Evolutionary conservation across 2,113 vertebrate species (phyloP).

Genomic region (human (Homo sapiens)): GRCh38 chr5:11619501-11620000

Average conservation of each 20-base stretch:
- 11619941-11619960: neutral
- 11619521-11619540: neutral
- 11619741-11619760: neutral
- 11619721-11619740: neutral
- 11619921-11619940: neutral
- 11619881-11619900: neutral
- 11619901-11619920: neutral
- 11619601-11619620: constrained; percentile 24
- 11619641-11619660: neutral
- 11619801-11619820: constrained; percentile 10
- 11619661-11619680: constrained; percentile 30
- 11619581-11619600: neutral
- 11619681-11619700: neutral
- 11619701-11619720: neutral
- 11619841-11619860: neutral
- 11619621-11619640: neutral
- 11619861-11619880: neutral
- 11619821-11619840: constrained; percentile 60
- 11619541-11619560: neutral
- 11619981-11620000: neutral
- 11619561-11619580: neutral
- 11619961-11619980: neutral
- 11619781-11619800: neutral
- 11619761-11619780: neutral
- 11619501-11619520: neutral